These are phyloP conservation scores for Alosa sapidissima DNA, from an alignment of 2,797 vertebrate species.

Conservation along the genomic window DNA sequence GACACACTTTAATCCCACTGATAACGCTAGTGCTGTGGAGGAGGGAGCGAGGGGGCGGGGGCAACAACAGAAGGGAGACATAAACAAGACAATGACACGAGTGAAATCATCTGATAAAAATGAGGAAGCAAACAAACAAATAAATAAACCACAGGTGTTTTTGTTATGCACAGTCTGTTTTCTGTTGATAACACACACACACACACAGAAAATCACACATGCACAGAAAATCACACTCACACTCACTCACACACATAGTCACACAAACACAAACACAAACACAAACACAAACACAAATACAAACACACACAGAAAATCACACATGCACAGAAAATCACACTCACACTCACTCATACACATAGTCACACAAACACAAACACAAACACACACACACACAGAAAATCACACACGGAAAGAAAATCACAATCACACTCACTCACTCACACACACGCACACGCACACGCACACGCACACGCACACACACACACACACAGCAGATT, in stretches of 20 bases:
- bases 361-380: neutral
- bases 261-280: neutral
- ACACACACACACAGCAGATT: neutral
- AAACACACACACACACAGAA: neutral
- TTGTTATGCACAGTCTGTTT: neutral
- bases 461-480: neutral
- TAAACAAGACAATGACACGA: neutral
- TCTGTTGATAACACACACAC: neutral
- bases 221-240: neutral
- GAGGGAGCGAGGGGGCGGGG: neutral
- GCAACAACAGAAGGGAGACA: neutral
- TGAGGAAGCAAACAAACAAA: slow-evolving; percentile 37
- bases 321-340: neutral
- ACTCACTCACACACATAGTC: neutral
- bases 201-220: neutral
- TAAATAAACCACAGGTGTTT: neutral
- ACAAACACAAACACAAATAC: neutral
- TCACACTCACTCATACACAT: neutral
- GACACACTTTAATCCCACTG: slow-evolving; percentile 9
- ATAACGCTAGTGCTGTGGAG: neutral
- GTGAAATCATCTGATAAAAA: slow-evolving; percentile 6
- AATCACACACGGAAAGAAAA: too few relatives aligned
- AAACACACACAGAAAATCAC: too few relatives aligned
- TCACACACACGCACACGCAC: neutral
- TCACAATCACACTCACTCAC: neutral